Evolutionary conservation across 2,797 vertebrate species (phyloP).

Genomic region (Periophthalmus magnuspinnatus): DNA sequence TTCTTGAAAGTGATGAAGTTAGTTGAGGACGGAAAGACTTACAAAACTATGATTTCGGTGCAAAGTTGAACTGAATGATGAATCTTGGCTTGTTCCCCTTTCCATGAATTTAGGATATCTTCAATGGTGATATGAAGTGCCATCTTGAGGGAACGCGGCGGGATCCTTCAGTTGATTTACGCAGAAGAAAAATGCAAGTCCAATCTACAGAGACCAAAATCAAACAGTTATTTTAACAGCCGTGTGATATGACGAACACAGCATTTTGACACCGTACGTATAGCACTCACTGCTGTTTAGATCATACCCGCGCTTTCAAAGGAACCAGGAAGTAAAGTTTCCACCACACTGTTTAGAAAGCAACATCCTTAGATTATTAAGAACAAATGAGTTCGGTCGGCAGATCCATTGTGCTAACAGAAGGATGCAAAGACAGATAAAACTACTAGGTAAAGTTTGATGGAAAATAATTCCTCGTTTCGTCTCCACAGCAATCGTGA

Average conservation of each 20-base stretch:
- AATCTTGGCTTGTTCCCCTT: slow-evolving; percentile 66
- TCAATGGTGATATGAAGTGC: slow-evolving; percentile 60
- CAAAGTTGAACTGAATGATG: slow-evolving; percentile 52
- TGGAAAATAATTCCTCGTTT: not conserved
- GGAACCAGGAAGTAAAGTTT: not conserved
- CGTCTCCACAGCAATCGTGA: too few species aligned
- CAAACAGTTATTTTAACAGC: not conserved
- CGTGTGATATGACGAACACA: not conserved
- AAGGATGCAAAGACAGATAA: not conserved
- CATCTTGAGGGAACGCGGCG: slow-evolving; percentile 39
- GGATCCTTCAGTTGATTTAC: not conserved
- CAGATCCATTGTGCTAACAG: not conserved
- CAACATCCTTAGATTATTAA: not conserved
- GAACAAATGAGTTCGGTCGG: not conserved
- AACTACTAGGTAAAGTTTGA: not conserved
- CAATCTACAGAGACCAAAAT: not conserved
- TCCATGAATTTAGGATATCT: slow-evolving; percentile 53
- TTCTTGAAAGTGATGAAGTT: too few species aligned
- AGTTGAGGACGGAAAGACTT: too few species aligned
- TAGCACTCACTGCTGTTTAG: not conserved
- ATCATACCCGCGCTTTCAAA: not conserved
- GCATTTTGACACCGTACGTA: not conserved
- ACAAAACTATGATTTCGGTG: slow-evolving; percentile 68
- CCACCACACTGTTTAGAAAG: not conserved
- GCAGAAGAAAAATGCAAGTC: not conserved